phyloP scores from a whole-genome alignment of 2,797 vertebrate species.

The Scolopax bukidnonensis region DNA sequence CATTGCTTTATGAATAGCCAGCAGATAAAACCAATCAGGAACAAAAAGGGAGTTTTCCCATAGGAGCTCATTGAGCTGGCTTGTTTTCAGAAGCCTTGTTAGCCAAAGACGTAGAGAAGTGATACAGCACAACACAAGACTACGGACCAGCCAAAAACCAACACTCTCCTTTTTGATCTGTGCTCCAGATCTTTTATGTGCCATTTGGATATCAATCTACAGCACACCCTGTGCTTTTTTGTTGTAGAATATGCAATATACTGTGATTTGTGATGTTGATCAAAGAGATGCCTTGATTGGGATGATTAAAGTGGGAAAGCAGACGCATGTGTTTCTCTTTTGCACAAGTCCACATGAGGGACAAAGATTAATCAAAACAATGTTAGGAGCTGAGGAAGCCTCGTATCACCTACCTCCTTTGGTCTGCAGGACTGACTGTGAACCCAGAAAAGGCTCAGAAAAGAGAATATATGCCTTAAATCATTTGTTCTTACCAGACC shows the following conservation, averaged over 20 bases:
- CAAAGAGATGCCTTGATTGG: constrained; percentile 29
- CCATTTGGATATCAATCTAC: constrained; percentile 13
- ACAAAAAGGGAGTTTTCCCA: not conserved
- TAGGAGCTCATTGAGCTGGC: not conserved
- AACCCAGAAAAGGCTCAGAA: not conserved
- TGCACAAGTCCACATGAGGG: not conserved
- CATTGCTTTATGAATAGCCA: not conserved
- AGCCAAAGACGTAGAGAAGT: not conserved
- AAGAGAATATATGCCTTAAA: not conserved
- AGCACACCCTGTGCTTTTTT: not conserved
- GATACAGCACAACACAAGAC: not conserved
- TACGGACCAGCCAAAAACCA: not conserved
- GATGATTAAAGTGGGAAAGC: constrained; percentile 22
- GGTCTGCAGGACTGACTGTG: not conserved
- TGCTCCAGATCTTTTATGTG: not conserved
- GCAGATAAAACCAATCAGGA: not conserved
- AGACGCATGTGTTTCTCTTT: constrained; percentile 16
- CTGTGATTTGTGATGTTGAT: constrained; percentile 36
- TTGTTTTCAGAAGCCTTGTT: not conserved
- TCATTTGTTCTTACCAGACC: not conserved
- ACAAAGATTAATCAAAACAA: not conserved
- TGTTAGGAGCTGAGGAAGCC: not conserved
- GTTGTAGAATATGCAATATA: not conserved
- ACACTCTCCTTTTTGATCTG: constrained; percentile 31
- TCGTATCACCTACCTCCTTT: not conserved